Conservation (phyloP, 2,113 vertebrate genomes). For the Phalacrocorax carbo region DNA sequence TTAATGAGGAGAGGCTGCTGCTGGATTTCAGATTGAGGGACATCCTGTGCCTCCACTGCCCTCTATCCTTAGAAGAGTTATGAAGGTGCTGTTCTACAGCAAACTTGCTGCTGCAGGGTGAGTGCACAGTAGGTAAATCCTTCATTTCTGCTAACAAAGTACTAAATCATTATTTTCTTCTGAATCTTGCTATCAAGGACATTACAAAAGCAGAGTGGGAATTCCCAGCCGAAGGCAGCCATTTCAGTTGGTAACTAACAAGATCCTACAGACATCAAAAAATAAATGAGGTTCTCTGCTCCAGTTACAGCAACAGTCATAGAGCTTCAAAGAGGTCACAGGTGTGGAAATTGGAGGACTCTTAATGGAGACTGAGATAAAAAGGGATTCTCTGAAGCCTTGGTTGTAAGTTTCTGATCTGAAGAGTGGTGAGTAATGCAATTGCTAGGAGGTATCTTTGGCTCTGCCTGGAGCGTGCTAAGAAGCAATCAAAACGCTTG, state of each 20-base stretch:
- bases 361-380: slow-evolving; percentile 43
- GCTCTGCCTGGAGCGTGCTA: slow-evolving; percentile 42
- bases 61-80: background rate
- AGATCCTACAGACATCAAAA: slow-evolving; percentile 34
- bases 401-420: slow-evolving; percentile 33
- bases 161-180: background rate
- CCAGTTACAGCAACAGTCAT: background rate
- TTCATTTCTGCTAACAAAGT: background rate
- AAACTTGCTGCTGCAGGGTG: background rate
- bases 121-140: background rate
- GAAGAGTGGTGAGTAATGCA: slow-evolving; percentile 44
- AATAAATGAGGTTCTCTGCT: background rate
- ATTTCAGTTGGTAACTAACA: slow-evolving; percentile 3
- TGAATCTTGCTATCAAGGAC: background rate
- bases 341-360: slow-evolving; percentile 57
- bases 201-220: slow-evolving; percentile 19
- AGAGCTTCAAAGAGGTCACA: slow-evolving; percentile 61
- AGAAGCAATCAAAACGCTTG: slow-evolving; percentile 32
- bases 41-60: background rate
- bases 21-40: background rate
- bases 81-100: background rate
- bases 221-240: slow-evolving; percentile 21
- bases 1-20: background rate
- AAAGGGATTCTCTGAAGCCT: slow-evolving; percentile 36
- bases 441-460: slow-evolving; percentile 49